Conservation (phyloP, 1,140 invertebrate genomes). For the Holcopasites calliopsidis region DNA sequence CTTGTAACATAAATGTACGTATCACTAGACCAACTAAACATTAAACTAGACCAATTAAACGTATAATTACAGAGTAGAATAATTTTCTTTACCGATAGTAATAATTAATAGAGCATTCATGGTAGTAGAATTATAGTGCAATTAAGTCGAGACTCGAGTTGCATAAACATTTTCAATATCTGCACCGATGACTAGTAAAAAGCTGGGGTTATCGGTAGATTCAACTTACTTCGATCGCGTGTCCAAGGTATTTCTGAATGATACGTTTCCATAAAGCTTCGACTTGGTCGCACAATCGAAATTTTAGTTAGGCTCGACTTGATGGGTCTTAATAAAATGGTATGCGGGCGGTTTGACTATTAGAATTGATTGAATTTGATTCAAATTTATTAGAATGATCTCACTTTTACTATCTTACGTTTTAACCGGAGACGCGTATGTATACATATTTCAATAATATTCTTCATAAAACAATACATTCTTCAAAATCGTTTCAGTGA, state of each 20-base stretch:
- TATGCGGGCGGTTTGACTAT: no score
- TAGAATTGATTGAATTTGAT: no score
- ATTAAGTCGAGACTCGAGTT: background rate
- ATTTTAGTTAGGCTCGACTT: no score
- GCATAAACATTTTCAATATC: slow-evolving; percentile 14
- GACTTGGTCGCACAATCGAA: background rate
- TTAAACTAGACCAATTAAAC: no score
- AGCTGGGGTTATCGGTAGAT: slow-evolving; percentile 2
- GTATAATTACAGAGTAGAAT: no score
- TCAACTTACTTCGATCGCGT: background rate
- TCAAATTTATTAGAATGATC: no score
- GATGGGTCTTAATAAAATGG: background rate
- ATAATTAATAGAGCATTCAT: background rate
- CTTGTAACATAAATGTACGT: background rate
- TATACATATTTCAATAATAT: no score
- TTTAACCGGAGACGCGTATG: no score
- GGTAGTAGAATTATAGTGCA: background rate
- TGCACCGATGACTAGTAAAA: slow-evolving; percentile 2
- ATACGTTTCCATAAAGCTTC: background rate
- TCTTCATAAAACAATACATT: no score
- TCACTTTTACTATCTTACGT: no score
- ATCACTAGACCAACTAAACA: no score
- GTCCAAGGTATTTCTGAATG: slow-evolving; percentile 19
- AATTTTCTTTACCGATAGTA: background rate
- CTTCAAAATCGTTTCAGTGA: no score